Base-by-base conservation (phyloP, 2,888 invertebrate species). In the Gasteruption jaculator region DNA sequence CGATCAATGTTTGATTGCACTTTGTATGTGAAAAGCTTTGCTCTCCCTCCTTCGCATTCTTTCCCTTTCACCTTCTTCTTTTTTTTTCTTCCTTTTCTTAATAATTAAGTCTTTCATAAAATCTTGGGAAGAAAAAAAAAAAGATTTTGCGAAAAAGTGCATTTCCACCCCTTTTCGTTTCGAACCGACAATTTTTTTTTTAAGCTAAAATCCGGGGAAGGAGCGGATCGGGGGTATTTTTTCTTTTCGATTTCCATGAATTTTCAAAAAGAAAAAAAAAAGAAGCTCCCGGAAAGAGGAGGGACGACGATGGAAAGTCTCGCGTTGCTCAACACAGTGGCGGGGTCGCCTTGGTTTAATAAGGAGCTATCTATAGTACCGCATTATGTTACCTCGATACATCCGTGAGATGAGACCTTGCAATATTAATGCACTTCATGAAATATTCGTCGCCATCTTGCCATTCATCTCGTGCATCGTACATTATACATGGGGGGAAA, bases 321-420 rank as follows among this genome's bases (percentile, higher is more conserved):
- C 39, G 54, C 57, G 61, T 58, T 56, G 57, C 52, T 53, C 56
- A 60, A 57, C 57, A 55, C 49, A 46, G 21, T 20, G 35, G 3
- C 52, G 45, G 49, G 45, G 60, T 54, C 49, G 42, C 53, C 62
- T 60, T 64, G 68, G 65, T 68, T 71, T 73, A 73, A 73, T 73
- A 71, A 72, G 68, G 66, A 73, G 72, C 69, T 73, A 74, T 72
- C 74, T 73, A 74, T 73, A 73, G 71, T 58, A 70, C 59, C 61
- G 71, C 73, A 72, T 74, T 73, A 73, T 68, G 71, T 71, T 73
- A 63, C 61, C 68, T 62, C 65, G 69, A 68, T 68, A 67, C 68
- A 68, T 67, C 65, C 66, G 61, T 61, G 67, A 69, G 68, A 69
- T 67, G 68, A 69, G 69, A 64, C 62, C 58, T 58, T 68, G 65